Evolutionary conservation across 2,113 vertebrate species (phyloP), one percentile per base, ranked within the genome.

Genomic region (Phasianus colchicus): DNA sequence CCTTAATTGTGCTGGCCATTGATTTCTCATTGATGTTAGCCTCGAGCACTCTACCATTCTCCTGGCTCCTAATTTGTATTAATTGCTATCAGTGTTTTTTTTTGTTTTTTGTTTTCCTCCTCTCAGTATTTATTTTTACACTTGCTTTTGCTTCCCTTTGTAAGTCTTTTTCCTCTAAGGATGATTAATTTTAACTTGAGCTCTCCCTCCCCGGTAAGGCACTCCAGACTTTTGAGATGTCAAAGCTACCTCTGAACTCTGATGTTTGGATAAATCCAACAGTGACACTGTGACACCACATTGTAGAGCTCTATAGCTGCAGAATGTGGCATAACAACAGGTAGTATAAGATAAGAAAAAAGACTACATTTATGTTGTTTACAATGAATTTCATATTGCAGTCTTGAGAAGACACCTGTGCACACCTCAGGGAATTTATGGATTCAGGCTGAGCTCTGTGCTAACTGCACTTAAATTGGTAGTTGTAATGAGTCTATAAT

Each of bases 11-110:
- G 90, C 90, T 90, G 86, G 70, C 70, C 89, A 95, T 94, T 93
- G 95, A 97, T 95, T 96, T 94, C 83, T 95, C 80, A 86, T 38
- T 91, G 93, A 87, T 1, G 10, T 90, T 91, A 65, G 76, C 85
- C 63, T 94, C 73, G 57, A 93, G 90, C 86, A 81, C 80, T 86
- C 73, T 50, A 88, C 42, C 70, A 90, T 40, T 93, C 88, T 90
- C 34, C 48, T 90, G 66, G 63, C 66, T 93, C 73, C 83, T 94
- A 93, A 93, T 93, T 95, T 96, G 75, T 95, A 96, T 95, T 88
- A 95, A 93, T 92, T 85, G 76, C 65, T 65, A 78, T 82, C 61
- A 65, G 18, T 32, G 43, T 65, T 86, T 52, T 8, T 15, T 48
- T 11, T 50, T 50, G 24, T 24, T 48, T 48, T 11, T 48, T 48